Evolutionary conservation across 2,797 vertebrate genomes (phyloP).

Genomic region (Liparis tanakae): DNA sequence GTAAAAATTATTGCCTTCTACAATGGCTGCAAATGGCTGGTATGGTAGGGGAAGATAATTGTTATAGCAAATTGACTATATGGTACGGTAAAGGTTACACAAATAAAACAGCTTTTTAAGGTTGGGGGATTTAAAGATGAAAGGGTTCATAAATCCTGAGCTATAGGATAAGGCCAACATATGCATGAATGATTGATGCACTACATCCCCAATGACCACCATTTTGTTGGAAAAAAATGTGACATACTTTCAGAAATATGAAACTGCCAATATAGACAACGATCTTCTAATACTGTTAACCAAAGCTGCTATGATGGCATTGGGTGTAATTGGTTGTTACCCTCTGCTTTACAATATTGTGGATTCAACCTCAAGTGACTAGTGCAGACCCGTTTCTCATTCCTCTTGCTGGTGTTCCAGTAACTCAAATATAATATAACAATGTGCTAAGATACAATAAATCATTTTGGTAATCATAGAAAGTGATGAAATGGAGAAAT

Average conservation of each 20-base stretch:
- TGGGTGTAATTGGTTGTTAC: not conserved
- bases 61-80: not conserved
- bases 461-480: conserved; percentile 63
- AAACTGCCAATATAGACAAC: not conserved
- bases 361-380: conserved; percentile 15
- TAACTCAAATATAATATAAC: conserved; percentile 49
- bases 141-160: not conserved
- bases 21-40: not conserved
- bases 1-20: not conserved
- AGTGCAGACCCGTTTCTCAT: conserved; percentile 8
- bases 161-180: not conserved
- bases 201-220: no score
- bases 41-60: not conserved
- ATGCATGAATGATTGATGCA: not conserved
- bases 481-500: conserved; percentile 60
- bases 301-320: not conserved
- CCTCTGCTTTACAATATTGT: not conserved
- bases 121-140: not conserved
- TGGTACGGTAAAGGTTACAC: not conserved
- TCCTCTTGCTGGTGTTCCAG: conserved; percentile 38
- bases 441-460: conserved; percentile 45
- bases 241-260: not conserved
- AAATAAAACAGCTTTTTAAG: not conserved
- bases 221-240: not conserved
- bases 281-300: not conserved